Percentiles rank a stretch among this genome's conserved stretches.
phyloP scores from a whole-genome alignment of 1,140 invertebrate genomes.

The Stegodyphus dumicola region DNA sequence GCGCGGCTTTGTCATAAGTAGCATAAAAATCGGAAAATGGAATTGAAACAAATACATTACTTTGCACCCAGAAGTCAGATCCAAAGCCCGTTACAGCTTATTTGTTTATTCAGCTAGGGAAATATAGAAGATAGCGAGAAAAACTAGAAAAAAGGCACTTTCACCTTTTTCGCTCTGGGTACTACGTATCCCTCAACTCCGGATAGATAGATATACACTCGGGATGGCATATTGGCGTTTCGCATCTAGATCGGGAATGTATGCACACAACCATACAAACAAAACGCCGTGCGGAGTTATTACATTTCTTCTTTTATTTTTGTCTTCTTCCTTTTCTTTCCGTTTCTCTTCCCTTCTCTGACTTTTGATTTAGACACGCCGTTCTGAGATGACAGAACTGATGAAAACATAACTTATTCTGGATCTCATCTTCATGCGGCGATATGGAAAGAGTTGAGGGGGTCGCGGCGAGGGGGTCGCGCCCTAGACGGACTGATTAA shows the following conservation, averaged over 20 bases:
- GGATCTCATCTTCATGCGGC: slow-evolving; percentile 49
- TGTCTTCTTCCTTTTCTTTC: neutral
- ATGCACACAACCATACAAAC: slow-evolving; percentile 45
- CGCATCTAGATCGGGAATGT: slow-evolving; percentile 24
- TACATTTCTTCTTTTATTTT: slow-evolving; percentile 41
- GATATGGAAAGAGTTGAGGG: slow-evolving; percentile 33
- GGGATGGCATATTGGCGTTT: slow-evolving; percentile 9
- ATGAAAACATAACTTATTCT: slow-evolving; percentile 61
- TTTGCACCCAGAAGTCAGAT: slow-evolving; percentile 59
- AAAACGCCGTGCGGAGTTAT: slow-evolving; percentile 54
- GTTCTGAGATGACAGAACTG: slow-evolving; percentile 53
- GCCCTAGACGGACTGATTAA: slow-evolving; percentile 57
- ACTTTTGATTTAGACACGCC: slow-evolving; percentile 58
- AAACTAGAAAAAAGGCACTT: slow-evolving; percentile 24
- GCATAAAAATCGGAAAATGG: slow-evolving; percentile 44
- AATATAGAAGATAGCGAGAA: slow-evolving; percentile 26
- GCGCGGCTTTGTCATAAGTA: neutral
- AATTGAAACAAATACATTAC: slow-evolving; percentile 60
- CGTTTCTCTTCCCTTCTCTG: slow-evolving; percentile 27
- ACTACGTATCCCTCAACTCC: slow-evolving; percentile 25
- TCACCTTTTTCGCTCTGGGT: slow-evolving; percentile 37
- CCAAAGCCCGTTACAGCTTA: slow-evolving; percentile 50
- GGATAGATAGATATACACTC: slow-evolving; percentile 39
- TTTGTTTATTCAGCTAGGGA: slow-evolving; percentile 45
- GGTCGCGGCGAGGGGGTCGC: neutral